Base-by-base conservation (phyloP, 2,797 vertebrate genomes). In the Sebastes cheni region DNA sequence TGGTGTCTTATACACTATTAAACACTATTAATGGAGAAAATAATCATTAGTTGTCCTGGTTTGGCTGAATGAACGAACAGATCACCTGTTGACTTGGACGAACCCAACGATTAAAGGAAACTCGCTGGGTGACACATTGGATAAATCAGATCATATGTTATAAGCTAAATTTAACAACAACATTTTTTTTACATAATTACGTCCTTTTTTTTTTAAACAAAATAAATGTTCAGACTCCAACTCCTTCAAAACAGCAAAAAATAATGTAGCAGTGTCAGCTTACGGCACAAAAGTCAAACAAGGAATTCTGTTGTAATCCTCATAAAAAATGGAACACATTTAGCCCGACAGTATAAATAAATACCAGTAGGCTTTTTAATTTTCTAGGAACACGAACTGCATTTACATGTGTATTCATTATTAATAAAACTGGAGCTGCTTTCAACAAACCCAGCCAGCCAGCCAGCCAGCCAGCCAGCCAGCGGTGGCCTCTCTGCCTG, bases 381-480 rank as follows among this genome's bases (percentile, higher is more conserved):
- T 88, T 83, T 90, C 85, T 64, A 71, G 77, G 78, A 89, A 90
- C 80, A 75, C 60, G 66, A 6, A 5, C 12, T 59, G 56, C 71
- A 81, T 91, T 88, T 80, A 84, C 87, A 85, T 84, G 75, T 78
- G 67, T 81, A 71, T 84, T 82, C 79, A 85, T 90, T 83, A 88
- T 89, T 85, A 81, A 88, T 88, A 81, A 83, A 14, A 64, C 58
- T 70, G 65, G 81, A 86, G 71, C 67, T 77, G 18, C 56, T 84
- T 62, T 79, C 22, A 34, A 79, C 82, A 54, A 70, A 67, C 60
- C 64, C 65, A 81, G 55, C 66, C 81, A 80, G 66, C 86, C 32
- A 34, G 32, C 3, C 32, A 34, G 32, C 30, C 10, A 34, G 32
- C 32, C 9, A 34, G 32, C 34, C 30, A 36, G 75, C 59, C 36